These are phyloP conservation scores for Euwallacea similis DNA, from an alignment of 1,140 invertebrate species.

Conservation along the genomic window DNA sequence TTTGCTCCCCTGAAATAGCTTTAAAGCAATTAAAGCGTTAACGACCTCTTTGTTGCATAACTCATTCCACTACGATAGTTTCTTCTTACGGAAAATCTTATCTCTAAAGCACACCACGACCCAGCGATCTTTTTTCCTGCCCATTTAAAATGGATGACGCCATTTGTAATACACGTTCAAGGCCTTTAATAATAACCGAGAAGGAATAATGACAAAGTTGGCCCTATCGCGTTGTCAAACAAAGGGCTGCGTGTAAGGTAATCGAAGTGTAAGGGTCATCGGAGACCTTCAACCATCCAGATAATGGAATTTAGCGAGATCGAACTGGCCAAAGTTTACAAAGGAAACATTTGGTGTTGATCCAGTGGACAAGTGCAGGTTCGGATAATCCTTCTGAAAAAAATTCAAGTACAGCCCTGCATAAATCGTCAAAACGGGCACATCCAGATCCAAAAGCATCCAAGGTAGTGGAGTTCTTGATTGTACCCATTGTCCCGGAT, in stretches of 20 bases:
- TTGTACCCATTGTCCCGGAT: slow-evolving; percentile 30
- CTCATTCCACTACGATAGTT: background rate
- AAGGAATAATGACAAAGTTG: background rate
- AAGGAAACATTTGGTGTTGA: background rate
- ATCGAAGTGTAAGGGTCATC: slow-evolving; percentile 6
- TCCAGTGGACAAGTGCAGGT: background rate
- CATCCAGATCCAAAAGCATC: slow-evolving; percentile 23
- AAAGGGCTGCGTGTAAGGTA: background rate
- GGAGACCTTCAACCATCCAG: background rate
- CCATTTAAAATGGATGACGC: background rate
- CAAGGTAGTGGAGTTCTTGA: slow-evolving; percentile 29
- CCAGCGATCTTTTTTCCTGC: too few species aligned
- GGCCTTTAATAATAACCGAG: slow-evolving; percentile 2
- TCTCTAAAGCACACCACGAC: background rate
- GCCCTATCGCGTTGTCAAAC: slow-evolving; percentile 1
- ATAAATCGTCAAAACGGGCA: slow-evolving; percentile 16
- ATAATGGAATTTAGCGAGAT: background rate
- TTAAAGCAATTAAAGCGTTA: background rate
- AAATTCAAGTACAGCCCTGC: background rate
- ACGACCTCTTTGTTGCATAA: background rate
- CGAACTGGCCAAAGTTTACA: background rate
- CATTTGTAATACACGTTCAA: background rate
- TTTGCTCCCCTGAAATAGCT: background rate
- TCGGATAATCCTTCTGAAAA: too few species aligned
- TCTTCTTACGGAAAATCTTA: slow-evolving; percentile 1